Evolutionary conservation across 64 coral and sea anemone genomes (phyloP).

Genomic region (Platygyra sinensis): DNA sequence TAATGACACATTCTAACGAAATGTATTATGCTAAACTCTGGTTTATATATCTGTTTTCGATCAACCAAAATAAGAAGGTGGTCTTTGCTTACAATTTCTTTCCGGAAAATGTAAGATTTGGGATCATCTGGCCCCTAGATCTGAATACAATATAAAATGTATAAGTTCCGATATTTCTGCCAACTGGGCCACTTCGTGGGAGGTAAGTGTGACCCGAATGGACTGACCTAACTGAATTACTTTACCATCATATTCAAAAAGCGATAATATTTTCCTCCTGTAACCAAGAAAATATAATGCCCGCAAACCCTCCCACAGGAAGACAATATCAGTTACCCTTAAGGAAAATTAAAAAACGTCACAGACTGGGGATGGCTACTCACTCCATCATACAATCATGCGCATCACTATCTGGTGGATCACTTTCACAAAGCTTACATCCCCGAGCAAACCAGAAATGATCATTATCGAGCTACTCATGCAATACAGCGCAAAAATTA

Average conservation of each 20-base stretch:
- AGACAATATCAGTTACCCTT: neutral
- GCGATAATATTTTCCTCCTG: slow-evolving; percentile 12
- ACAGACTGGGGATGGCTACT: too few species aligned
- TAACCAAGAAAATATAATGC: slow-evolving; percentile 38
- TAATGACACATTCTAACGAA: slow-evolving; percentile 37
- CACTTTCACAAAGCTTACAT: too few species aligned
- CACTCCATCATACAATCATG: too few species aligned
- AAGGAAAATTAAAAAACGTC: too few species aligned
- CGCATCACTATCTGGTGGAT: too few species aligned
- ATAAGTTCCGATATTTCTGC: slow-evolving; percentile 39
- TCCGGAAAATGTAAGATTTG: slow-evolving; percentile 24
- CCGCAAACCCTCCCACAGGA: slow-evolving; percentile 66
- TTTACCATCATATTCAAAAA: neutral
- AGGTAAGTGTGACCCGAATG: neutral
- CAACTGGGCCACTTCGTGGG: slow-evolving; percentile 46
- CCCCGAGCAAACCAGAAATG: too few species aligned
- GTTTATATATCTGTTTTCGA: slow-evolving; percentile 33
- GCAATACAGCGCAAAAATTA: too few species aligned
- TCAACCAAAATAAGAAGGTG: slow-evolving; percentile 53
- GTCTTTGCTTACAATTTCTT: slow-evolving; percentile 33
- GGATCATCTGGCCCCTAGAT: neutral
- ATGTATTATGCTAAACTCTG: slow-evolving; percentile 20
- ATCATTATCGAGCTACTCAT: too few species aligned
- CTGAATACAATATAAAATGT: slow-evolving; percentile 18
- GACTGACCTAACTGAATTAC: slow-evolving; percentile 28